A percentile compares a stretch with the other conserved stretches of the same genome.
These are phyloP conservation scores for Pseudochirops cupreus DNA, from an alignment of 2,797 vertebrate genomes.

Conservation along the genomic window DNA sequence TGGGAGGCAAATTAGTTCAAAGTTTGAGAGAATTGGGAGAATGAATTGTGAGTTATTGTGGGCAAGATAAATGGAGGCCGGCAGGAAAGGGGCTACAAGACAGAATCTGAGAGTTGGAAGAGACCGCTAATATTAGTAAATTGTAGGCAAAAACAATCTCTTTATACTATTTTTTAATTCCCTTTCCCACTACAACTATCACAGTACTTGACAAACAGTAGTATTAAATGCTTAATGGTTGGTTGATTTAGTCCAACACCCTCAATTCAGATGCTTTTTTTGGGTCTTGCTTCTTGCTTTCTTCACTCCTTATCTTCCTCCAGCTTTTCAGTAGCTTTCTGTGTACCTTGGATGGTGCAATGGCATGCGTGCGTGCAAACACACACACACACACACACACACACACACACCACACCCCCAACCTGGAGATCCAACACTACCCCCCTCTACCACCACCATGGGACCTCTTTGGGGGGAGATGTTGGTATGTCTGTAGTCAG, in stretches of 20 bases:
- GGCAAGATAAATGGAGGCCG: constrained; percentile 20
- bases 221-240: neutral
- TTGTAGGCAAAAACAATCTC: constrained; percentile 24
- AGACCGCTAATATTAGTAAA: neutral
- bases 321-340: neutral
- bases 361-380: neutral
- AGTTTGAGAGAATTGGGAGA: constrained; percentile 45
- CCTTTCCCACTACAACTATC: neutral
- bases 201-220: neutral
- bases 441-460: neutral
- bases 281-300: neutral
- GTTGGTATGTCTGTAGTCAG: neutral
- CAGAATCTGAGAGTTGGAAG: neutral
- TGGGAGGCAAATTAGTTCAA: constrained; percentile 20
- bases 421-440: neutral
- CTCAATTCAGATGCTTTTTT: neutral
- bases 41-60: constrained; percentile 41
- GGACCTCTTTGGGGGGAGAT: neutral
- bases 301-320: neutral
- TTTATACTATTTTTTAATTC: neutral
- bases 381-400: neutral
- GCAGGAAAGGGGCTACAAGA: neutral
- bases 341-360: neutral
- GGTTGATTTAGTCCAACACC: neutral
- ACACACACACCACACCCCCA: neutral